Conservation (phyloP, 2,113 vertebrate species). For the Colius striatus region DNA sequence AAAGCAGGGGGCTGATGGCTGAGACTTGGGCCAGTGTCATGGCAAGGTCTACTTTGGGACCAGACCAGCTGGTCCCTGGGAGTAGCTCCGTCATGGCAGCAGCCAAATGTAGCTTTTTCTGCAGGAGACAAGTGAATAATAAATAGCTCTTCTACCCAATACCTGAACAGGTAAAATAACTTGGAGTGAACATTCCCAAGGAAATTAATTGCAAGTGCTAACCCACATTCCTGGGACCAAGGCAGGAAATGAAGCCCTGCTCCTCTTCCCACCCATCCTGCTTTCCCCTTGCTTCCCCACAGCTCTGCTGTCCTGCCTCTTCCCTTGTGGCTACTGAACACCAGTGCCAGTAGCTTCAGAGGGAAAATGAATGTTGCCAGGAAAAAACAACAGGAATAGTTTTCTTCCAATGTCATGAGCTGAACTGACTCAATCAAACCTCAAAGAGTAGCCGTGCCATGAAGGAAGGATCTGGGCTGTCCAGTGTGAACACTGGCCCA, state of each 20-base stretch:
- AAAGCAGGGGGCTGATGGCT: not conserved
- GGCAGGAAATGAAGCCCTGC: not conserved
- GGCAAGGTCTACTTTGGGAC: fast-evolving
- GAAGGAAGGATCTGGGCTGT: not conserved
- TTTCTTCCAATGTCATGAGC: not conserved
- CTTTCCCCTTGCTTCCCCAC: not conserved
- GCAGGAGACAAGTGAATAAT: not conserved
- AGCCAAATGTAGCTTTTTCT: not conserved
- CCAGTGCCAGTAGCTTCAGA: not conserved
- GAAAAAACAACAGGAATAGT: not conserved
- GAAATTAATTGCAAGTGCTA: not conserved
- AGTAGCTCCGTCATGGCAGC: not conserved
- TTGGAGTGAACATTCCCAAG: not conserved
- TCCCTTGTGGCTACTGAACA: not conserved
- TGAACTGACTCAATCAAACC: not conserved
- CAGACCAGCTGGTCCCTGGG: not conserved
- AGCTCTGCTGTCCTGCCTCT: not conserved
- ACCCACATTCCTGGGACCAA: not conserved
- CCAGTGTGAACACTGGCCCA: not conserved
- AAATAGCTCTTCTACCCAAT: not conserved
- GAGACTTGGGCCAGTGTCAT: not conserved
- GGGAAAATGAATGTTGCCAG: not conserved
- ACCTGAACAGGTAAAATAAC: not conserved
- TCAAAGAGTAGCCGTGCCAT: fast-evolving
- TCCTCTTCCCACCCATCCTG: not conserved